These are phyloP conservation scores for Loripinus fragilis DNA, from an alignment of 2,888 invertebrate species.

Conservation along the genomic window DNA sequence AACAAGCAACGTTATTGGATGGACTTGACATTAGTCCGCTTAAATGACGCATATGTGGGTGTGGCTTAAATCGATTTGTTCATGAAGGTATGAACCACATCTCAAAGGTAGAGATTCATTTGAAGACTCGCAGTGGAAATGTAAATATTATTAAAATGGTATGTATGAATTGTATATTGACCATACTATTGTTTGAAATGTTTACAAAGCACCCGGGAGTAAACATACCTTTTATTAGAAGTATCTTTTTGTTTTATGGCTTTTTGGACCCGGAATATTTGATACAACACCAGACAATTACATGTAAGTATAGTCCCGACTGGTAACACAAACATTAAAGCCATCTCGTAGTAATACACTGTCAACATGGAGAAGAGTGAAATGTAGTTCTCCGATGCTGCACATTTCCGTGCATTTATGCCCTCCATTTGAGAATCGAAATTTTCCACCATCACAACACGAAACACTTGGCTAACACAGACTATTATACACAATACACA, in stretches of 20 bases:
- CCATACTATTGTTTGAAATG: too few relatives aligned
- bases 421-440: constrained; percentile 7
- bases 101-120: too few relatives aligned
- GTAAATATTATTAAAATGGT: too few relatives aligned
- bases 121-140: too few relatives aligned
- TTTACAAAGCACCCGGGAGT: too few relatives aligned
- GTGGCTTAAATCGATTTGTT: too few relatives aligned
- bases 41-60: too few relatives aligned
- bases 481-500: constrained; percentile 69
- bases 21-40: too few relatives aligned
- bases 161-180: too few relatives aligned
- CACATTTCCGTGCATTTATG: constrained; percentile 48
- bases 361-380: constrained; percentile 61
- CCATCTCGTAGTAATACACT: constrained; percentile 74
- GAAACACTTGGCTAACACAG: constrained; percentile 76
- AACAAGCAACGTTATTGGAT: too few relatives aligned
- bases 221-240: constrained; percentile 28
- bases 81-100: too few relatives aligned
- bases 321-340: constrained; percentile 75
- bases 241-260: constrained; percentile 45
- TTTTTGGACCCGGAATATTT: constrained; percentile 63
- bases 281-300: constrained; percentile 75
- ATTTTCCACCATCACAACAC: constrained; percentile 69
- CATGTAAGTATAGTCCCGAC: constrained; percentile 71
- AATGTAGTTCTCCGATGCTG: constrained; percentile 55